phyloP scores from a whole-genome alignment of 1,140 invertebrate species.

The Ceratina calcarata region DNA sequence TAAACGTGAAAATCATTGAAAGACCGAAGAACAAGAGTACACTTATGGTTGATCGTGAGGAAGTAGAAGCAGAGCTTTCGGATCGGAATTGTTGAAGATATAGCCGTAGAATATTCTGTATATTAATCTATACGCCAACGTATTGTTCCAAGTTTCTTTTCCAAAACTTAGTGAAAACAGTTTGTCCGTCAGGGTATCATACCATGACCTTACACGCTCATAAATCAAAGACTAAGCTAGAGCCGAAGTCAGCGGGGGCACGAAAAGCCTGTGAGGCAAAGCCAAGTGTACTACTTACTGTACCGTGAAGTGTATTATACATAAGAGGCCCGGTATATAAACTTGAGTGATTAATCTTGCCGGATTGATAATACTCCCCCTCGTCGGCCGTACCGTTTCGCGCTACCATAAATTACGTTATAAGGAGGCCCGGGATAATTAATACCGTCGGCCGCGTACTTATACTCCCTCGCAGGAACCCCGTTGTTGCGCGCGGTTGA shows the following conservation, averaged over 20 bases:
- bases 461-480: slow-evolving; percentile 49
- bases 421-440: slow-evolving; percentile 75
- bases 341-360: slow-evolving; percentile 77
- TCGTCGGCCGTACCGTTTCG: slow-evolving; percentile 58
- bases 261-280: slow-evolving; percentile 64
- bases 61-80: too few species aligned
- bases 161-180: slow-evolving; percentile 36
- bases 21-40: too few species aligned
- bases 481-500: slow-evolving; percentile 46
- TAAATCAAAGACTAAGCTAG: slow-evolving; percentile 71
- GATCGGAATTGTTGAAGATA: too few species aligned
- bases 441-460: slow-evolving; percentile 65
- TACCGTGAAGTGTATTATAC: slow-evolving; percentile 70
- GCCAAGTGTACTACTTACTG: slow-evolving; percentile 67
- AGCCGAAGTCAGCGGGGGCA: slow-evolving; percentile 60
- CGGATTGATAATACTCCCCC: slow-evolving; percentile 74
- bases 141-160: neutral
- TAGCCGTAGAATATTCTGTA: neutral
- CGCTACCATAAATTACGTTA: slow-evolving; percentile 76
- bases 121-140: neutral
- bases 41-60: too few species aligned
- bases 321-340: slow-evolving; percentile 72
- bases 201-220: slow-evolving; percentile 52
- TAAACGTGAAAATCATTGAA: too few species aligned
- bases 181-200: slow-evolving; percentile 45